Percentiles rank a stretch among this genome's conserved stretches.
Evolutionary conservation across 2,888 invertebrate species (phyloP).

Genomic region (Phoronis australis): DNA sequence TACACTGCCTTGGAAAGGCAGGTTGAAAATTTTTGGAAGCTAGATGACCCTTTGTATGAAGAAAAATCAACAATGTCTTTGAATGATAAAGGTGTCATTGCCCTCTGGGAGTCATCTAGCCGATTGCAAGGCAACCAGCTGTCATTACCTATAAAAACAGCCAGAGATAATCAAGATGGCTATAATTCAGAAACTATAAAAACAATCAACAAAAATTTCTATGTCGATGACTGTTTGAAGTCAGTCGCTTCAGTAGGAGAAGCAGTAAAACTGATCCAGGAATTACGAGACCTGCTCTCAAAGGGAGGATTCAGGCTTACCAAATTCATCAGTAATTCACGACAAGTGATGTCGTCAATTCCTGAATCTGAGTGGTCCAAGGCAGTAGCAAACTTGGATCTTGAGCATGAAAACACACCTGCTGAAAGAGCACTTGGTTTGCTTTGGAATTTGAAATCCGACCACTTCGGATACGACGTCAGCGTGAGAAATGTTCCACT

Average conservation of each 20-base stretch:
- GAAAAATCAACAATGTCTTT: neutral
- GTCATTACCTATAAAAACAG: neutral
- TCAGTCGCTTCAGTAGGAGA: neutral
- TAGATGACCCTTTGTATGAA: neutral
- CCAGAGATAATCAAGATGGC: neutral
- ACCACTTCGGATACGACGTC: slow-evolving; percentile 2
- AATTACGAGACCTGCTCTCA: neutral
- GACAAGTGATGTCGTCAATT: neutral
- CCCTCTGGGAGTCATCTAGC: slow-evolving; percentile 1
- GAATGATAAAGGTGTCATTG: slow-evolving; percentile 1
- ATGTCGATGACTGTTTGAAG: slow-evolving; percentile 6
- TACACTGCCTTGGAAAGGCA: neutral
- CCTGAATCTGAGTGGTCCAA: slow-evolving; percentile 1
- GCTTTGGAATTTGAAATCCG: slow-evolving; percentile 3
- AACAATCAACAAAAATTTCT: slow-evolving; percentile 4
- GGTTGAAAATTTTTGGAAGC: neutral
- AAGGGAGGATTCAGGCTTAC: slow-evolving; percentile 5
- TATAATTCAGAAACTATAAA: neutral
- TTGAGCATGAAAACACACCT: neutral
- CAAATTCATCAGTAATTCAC: neutral
- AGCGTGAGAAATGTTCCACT: neutral
- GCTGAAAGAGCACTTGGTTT: slow-evolving; percentile 1
- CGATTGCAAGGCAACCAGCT: neutral
- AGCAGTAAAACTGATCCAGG: neutral
- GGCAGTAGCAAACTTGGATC: neutral